Evolutionary conservation across 2,888 invertebrate genomes (phyloP).

Genomic region (Lepidocyrtinus sp.): DNA sequence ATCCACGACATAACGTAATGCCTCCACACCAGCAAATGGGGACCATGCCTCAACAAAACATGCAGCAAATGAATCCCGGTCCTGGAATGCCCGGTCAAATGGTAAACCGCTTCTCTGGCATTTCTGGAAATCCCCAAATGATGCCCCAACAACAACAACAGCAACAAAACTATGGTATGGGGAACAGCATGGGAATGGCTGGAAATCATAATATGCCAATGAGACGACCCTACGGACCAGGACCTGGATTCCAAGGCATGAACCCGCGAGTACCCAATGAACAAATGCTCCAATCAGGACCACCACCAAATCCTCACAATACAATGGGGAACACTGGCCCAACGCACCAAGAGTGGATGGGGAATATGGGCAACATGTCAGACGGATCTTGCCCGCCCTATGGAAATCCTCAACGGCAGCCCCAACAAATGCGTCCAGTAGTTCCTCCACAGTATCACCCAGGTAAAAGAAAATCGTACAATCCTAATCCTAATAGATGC

Average conservation of each 20-base stretch:
- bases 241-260: slow-evolving; percentile 51
- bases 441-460: slow-evolving; percentile 52
- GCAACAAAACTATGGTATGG: slow-evolving; percentile 32
- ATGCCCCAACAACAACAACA: slow-evolving; percentile 45
- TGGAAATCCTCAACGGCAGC: slow-evolving; percentile 22
- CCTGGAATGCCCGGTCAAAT: slow-evolving; percentile 48
- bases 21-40: slow-evolving; percentile 58
- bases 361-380: slow-evolving; percentile 51
- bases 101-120: slow-evolving; percentile 60
- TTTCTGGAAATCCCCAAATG: slow-evolving; percentile 48
- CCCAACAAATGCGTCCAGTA: slow-evolving; percentile 37
- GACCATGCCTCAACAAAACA: slow-evolving; percentile 52
- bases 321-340: slow-evolving; percentile 41
- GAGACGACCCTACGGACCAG: slow-evolving; percentile 47
- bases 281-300: slow-evolving; percentile 52
- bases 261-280: slow-evolving; percentile 40
- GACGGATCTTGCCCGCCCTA: slow-evolving; percentile 48
- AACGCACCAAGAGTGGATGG: slow-evolving; percentile 56
- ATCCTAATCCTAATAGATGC: background rate
- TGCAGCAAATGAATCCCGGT: slow-evolving; percentile 30
- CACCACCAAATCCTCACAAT: slow-evolving; percentile 45
- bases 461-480: too few species aligned
- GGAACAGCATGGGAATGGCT: slow-evolving; percentile 41
- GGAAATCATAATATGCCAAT: slow-evolving; percentile 31
- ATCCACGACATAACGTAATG: slow-evolving; percentile 40